A percentile compares a stretch with the other conserved stretches of the same genome.
Evolutionary conservation across 2,113 vertebrate genomes (phyloP).

Genomic region (Centropristis striata): DNA sequence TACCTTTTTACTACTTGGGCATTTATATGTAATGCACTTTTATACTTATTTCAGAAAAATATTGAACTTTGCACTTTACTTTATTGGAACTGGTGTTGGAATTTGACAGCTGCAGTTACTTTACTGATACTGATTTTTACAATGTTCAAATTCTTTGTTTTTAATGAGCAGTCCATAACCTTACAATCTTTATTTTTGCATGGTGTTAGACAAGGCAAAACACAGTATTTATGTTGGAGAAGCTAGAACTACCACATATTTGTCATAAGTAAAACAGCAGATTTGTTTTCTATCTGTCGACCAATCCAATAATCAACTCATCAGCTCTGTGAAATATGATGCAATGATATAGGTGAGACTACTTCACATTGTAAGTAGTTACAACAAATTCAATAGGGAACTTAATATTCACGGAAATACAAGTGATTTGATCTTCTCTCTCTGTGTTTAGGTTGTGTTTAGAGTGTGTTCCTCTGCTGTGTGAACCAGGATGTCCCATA

Average conservation of each 20-base stretch:
- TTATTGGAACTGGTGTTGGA: background rate
- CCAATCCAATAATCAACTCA: background rate
- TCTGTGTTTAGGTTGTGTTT: background rate
- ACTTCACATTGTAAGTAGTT: background rate
- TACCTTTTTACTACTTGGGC: too few relatives aligned
- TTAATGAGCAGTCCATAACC: too few relatives aligned
- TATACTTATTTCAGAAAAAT: too few relatives aligned
- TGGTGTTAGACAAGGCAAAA: too few relatives aligned
- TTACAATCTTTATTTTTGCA: too few relatives aligned
- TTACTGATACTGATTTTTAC: background rate
- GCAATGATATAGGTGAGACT: background rate
- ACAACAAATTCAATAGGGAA: background rate
- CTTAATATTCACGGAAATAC: background rate
- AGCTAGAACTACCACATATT: too few relatives aligned
- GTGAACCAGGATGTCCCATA: conserved; percentile 70
- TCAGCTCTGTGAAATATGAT: background rate
- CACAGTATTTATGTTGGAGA: too few relatives aligned
- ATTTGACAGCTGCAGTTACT: background rate
- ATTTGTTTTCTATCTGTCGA: background rate
- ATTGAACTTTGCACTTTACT: background rate
- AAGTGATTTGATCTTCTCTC: background rate
- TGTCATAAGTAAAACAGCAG: too few relatives aligned
- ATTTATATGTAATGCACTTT: too few relatives aligned
- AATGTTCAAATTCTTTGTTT: background rate
- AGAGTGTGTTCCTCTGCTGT: background rate